Base-by-base conservation (phyloP, 1,140 invertebrate species). In the Ruditapes philippinarum region DNA sequence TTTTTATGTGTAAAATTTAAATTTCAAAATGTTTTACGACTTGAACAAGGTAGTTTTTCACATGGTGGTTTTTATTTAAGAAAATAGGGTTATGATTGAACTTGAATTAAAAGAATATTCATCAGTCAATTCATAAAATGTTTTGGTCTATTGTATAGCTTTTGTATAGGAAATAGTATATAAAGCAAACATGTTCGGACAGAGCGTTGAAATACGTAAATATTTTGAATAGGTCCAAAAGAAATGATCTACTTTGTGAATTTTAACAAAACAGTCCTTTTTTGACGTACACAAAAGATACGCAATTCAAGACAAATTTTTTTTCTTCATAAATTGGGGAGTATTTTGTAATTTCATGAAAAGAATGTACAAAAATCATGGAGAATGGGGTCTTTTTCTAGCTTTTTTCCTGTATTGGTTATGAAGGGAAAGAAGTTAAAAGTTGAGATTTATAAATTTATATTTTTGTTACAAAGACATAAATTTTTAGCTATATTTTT, bases 161-260 rank as follows among this genome's bases (percentile, higher is more conserved):
- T 38, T 62, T 79, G 40, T 79, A 57, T 84, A 84, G 14, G 42
- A 49, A 57, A 36, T 78, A 65, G 51, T 62, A 88, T 88, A 80
- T 80, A 88, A 54, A 38, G 25, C 65, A 79, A 70, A 88, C 85
- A 79, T 62, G 85, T 49, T 36, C 42, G 62, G 74, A 78, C 85
- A 17, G 22, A 11, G 1, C 57, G 36, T 0, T 19, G 38, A 80
- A 68, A 36, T 84, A 84, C 68, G 65, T 88, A 88, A 88, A 88
- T 80, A 88, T 88, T 88, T 79, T 88, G 85, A 88, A 80, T 76
- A 68, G 60, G 33, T 31, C 65, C 17, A 65, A 80, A 79, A 88
- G 85, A 80, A 80, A 65, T 80, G 60, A 78, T 79, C 49, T 70
- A 54, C 45, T 57, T 19, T 38, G 36, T 62, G 60, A 86, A 78